A percentile compares a stretch with the other conserved stretches of the same genome.
Conservation (phyloP, 2,797 vertebrate species). For the Falco cherrug region DNA sequence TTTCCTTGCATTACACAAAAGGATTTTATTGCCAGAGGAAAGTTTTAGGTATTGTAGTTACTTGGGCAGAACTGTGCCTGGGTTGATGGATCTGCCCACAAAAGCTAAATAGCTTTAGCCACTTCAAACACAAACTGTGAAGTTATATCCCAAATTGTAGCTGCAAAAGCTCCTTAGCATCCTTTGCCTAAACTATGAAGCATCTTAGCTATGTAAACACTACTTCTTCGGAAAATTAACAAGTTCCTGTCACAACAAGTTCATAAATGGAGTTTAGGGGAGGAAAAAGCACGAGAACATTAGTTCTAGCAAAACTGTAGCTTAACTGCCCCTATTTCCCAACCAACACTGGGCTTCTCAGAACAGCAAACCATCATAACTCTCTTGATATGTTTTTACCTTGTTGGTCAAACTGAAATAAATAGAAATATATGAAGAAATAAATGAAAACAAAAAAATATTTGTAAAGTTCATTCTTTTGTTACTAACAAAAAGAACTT, state of each 20-base stretch:
- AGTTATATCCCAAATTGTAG: background rate
- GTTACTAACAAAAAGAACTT: background rate
- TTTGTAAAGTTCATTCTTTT: background rate
- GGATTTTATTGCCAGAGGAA: background rate
- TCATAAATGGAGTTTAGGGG: background rate
- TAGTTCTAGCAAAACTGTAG: background rate
- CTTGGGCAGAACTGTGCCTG: background rate
- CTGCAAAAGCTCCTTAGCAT: conserved; percentile 17
- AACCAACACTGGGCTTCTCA: background rate
- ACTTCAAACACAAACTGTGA: conserved; percentile 37
- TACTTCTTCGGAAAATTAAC: conserved; percentile 2
- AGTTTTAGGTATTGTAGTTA: background rate
- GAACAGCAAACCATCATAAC: background rate
- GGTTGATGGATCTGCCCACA: background rate
- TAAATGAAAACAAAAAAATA: background rate
- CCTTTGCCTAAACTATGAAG: background rate
- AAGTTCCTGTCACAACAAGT: background rate
- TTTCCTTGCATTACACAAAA: background rate
- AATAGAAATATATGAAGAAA: background rate
- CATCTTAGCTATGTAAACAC: conserved; percentile 34
- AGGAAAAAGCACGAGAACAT: background rate
- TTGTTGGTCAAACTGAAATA: background rate
- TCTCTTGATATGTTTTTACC: background rate
- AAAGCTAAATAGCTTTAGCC: conserved; percentile 22
- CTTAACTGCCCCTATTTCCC: background rate